Percentiles rank a stretch among this genome's conserved stretches.
Evolutionary conservation across 2,113 vertebrate species (phyloP).

Genomic region (Suricata suricatta): DNA sequence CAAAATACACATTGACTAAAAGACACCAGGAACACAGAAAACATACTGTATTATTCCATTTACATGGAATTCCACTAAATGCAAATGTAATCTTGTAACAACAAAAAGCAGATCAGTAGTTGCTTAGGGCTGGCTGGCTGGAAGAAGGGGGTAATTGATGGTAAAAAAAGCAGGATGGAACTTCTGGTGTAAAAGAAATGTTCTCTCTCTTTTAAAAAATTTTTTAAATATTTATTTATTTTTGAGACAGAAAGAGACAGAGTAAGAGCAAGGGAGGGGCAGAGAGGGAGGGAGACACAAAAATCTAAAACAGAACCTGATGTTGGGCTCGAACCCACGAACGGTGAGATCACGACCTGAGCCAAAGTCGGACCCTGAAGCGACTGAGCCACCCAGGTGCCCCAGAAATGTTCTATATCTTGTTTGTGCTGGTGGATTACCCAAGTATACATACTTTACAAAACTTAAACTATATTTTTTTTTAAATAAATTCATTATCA

Average conservation of each 20-base stretch:
- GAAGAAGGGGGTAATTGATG: background rate
- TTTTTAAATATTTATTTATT: no score
- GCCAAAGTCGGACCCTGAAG: no score
- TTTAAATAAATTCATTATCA: background rate
- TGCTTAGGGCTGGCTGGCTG: background rate
- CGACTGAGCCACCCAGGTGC: no score
- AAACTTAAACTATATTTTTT: background rate
- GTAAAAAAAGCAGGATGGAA: background rate
- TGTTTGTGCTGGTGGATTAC: background rate
- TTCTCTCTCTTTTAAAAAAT: background rate
- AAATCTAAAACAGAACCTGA: no score
- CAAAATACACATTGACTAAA: background rate
- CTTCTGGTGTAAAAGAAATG: background rate
- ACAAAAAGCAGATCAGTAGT: slow-evolving; percentile 1
- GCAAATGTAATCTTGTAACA: background rate
- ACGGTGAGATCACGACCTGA: no score
- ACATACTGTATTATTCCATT: background rate
- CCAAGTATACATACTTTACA: background rate
- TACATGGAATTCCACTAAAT: background rate
- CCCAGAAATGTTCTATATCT: background rate
- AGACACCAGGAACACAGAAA: background rate
- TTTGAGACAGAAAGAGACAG: no score
- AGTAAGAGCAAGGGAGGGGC: no score
- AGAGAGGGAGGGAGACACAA: no score
- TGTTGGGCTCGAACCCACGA: no score